Conservation (phyloP, 2,797 vertebrate genomes). For the Sibirionetta formosa region DNA sequence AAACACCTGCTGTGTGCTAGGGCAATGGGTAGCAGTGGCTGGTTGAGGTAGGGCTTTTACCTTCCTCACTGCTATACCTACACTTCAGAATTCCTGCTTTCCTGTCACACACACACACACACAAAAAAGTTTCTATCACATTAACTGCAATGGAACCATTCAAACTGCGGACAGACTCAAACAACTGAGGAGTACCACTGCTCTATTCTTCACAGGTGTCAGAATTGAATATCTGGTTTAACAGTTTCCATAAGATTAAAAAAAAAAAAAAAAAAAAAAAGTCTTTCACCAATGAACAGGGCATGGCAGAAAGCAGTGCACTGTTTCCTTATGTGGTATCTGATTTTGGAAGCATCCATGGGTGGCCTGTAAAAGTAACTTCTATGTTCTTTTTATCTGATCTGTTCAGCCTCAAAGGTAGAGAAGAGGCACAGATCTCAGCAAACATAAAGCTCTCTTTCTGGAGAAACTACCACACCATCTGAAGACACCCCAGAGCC, state of each 20-base stretch:
- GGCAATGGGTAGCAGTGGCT: not conserved
- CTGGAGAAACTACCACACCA: not conserved
- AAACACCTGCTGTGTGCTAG: not conserved
- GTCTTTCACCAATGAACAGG: not conserved
- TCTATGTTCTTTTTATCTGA: not conserved
- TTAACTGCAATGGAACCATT: accelerated
- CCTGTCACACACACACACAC: too few relatives aligned
- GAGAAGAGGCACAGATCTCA: not conserved
- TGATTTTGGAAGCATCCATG: not conserved
- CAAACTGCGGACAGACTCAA: not conserved
- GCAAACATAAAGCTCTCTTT: not conserved
- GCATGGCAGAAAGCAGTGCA: not conserved
- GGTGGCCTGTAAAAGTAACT: not conserved
- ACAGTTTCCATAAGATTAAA: not conserved
- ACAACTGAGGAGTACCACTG: accelerated
- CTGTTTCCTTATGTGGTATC: not conserved
- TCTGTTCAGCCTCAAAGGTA: not conserved
- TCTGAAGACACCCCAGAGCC: not conserved
- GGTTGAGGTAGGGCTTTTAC: not conserved
- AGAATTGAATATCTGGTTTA: not conserved
- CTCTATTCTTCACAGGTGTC: not conserved
- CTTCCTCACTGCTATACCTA: accelerated
- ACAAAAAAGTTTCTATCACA: not conserved
- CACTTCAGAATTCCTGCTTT: not conserved
- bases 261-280: not conserved